phyloP scores from a whole-genome alignment of 2,113 vertebrate genomes.

The Scatophagus argus region DNA sequence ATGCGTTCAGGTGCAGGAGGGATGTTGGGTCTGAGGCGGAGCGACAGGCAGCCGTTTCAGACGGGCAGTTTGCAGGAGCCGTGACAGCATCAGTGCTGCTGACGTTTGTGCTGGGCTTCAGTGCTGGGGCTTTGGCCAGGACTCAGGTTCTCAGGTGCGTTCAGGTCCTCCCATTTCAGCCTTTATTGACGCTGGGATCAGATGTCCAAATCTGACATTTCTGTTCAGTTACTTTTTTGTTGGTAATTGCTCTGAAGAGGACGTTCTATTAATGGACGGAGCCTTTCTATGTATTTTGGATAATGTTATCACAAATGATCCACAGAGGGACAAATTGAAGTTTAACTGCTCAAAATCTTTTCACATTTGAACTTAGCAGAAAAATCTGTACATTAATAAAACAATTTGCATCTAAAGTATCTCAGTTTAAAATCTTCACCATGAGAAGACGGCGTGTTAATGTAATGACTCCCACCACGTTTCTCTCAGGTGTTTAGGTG shows the following conservation, averaged over 20 bases:
- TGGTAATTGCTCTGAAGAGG: neutral
- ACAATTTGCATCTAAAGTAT: no score
- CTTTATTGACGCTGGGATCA: neutral
- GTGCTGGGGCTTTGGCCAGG: conserved; percentile 75
- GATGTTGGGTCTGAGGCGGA: neutral
- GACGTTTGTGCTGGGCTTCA: conserved; percentile 81
- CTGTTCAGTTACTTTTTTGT: no score
- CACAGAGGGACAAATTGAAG: no score
- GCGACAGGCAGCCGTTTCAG: conserved; percentile 22
- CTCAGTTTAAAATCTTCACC: no score
- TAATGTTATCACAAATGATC: no score
- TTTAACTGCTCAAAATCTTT: no score
- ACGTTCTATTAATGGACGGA: neutral
- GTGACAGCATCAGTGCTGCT: conserved; percentile 79
- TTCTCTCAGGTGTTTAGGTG: conserved; percentile 57
- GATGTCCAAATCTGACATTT: neutral
- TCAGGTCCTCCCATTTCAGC: neutral
- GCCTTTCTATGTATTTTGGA: no score
- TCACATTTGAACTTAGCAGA: no score
- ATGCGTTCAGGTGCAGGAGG: conserved; percentile 23
- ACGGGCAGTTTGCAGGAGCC: conserved; percentile 58
- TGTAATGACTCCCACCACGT: neutral
- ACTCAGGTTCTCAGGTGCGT: conserved; percentile 70
- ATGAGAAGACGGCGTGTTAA: neutral
- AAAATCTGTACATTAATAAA: no score